A percentile compares a stretch with the other conserved stretches of the same genome.
phyloP scores from a whole-genome alignment of 2,113 vertebrate genomes.

The Pollimyrus isidori region DNA sequence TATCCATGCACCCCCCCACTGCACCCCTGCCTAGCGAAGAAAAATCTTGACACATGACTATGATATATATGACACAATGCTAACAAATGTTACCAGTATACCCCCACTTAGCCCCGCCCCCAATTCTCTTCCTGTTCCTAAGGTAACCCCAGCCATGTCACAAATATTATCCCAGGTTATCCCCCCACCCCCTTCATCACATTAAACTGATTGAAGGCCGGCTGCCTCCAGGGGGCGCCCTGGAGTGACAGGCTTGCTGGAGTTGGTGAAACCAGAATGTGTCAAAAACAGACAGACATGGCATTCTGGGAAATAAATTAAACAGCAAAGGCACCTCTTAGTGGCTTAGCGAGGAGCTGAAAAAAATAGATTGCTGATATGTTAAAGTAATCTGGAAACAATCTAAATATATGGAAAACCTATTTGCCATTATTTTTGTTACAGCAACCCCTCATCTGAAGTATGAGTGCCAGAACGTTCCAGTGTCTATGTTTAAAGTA shows the following conservation, averaged over 20 bases:
- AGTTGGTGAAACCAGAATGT: not conserved
- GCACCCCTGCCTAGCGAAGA: not conserved
- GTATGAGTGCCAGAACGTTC: not conserved
- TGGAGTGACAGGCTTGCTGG: not conserved
- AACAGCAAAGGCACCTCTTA: not conserved
- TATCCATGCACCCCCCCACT: not conserved
- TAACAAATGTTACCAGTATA: not conserved
- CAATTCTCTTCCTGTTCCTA: not conserved
- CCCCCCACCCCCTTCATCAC: not conserved
- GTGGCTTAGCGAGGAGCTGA: not conserved
- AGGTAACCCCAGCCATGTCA: not conserved
- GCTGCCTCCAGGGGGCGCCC: not conserved
- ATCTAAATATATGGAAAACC: not conserved
- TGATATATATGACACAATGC: not conserved
- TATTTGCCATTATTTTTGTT: not conserved
- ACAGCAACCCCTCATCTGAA: not conserved
- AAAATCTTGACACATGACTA: not conserved
- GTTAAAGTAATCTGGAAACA: conserved; percentile 13
- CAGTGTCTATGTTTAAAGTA: conserved; percentile 3
- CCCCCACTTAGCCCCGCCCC: not conserved
- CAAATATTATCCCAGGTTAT: not conserved
- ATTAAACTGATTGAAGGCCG: not conserved
- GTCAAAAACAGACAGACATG: conserved; percentile 10
- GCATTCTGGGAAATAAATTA: not conserved
- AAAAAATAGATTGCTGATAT: not conserved